These are phyloP conservation scores for Scytalopus superciliaris DNA, from an alignment of 2,113 vertebrate genomes.

Conservation along the genomic window DNA sequence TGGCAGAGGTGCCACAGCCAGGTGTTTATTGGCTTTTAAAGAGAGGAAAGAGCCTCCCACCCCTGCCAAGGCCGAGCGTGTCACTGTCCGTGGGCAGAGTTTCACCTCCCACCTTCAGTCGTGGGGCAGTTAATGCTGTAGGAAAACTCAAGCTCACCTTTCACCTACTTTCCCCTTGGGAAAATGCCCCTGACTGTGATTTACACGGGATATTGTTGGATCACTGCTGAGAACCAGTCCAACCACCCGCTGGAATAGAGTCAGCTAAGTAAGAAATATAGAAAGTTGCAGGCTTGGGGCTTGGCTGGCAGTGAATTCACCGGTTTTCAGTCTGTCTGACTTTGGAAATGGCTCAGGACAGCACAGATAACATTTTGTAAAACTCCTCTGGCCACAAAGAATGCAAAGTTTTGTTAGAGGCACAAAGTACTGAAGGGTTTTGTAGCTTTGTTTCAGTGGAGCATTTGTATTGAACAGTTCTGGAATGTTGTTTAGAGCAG, in stretches of 20 bases:
- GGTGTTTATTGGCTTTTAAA: background rate
- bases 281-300: background rate
- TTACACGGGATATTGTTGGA: background rate
- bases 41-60: background rate
- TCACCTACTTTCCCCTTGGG: background rate
- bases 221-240: slow-evolving; percentile 24
- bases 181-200: background rate
- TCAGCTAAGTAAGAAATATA: background rate
- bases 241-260: background rate
- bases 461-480: background rate
- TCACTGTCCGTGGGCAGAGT: background rate
- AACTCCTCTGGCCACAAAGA: background rate
- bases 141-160: background rate
- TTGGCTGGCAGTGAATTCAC: background rate
- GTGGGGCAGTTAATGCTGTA: background rate
- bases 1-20: background rate
- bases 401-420: background rate
- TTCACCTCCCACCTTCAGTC: background rate
- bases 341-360: background rate
- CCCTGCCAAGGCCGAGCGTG: accelerated
- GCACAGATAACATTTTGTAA: background rate
- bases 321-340: background rate
- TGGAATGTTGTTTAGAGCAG: background rate
- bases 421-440: background rate
- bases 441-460: background rate